phyloP scores from a whole-genome alignment of 2,888 invertebrate species.

The Ornithoptera alexandrae region DNA sequence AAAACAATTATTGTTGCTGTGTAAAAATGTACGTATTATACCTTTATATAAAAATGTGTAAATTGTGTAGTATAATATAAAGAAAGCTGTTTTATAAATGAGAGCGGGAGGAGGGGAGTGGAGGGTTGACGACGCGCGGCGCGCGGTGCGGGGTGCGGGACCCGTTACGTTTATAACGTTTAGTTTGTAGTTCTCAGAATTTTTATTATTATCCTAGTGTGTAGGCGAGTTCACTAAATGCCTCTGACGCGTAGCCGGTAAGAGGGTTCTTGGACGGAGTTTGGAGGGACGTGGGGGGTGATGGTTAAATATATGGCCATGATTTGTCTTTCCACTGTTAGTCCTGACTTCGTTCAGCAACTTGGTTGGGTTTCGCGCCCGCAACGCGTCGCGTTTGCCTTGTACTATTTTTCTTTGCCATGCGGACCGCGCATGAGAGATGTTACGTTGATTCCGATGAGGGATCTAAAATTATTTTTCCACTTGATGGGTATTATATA shows the following conservation, averaged over 20 bases:
- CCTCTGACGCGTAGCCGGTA: constrained; percentile 43
- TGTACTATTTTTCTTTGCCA: constrained; percentile 63
- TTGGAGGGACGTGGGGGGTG: not conserved
- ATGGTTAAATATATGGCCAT: not conserved
- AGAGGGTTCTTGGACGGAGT: constrained; percentile 41
- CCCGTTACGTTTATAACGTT: constrained; percentile 34
- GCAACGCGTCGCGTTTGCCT: constrained; percentile 51
- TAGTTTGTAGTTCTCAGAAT: constrained; percentile 38
- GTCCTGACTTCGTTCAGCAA: not conserved
- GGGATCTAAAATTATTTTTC: constrained; percentile 78
- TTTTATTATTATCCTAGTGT: constrained; percentile 31
- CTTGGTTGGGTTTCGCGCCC: constrained; percentile 10
- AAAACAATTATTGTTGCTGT: constrained; percentile 77
- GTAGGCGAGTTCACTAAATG: constrained; percentile 32
- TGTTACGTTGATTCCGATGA: constrained; percentile 72
- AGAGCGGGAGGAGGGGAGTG: constrained; percentile 60
- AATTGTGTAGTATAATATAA: constrained; percentile 78
- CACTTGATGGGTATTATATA: constrained; percentile 68
- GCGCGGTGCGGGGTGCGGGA: constrained; percentile 25
- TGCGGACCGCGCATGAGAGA: constrained; percentile 60
- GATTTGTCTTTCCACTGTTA: not conserved
- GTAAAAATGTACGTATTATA: constrained; percentile 75
- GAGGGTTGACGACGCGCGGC: not conserved
- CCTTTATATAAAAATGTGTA: constrained; percentile 62
- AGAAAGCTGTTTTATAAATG: constrained; percentile 76